Percentiles rank a stretch among this genome's conserved stretches.
phyloP scores from a whole-genome alignment of 2,113 vertebrate species.

The Cephalophus harveyi region DNA sequence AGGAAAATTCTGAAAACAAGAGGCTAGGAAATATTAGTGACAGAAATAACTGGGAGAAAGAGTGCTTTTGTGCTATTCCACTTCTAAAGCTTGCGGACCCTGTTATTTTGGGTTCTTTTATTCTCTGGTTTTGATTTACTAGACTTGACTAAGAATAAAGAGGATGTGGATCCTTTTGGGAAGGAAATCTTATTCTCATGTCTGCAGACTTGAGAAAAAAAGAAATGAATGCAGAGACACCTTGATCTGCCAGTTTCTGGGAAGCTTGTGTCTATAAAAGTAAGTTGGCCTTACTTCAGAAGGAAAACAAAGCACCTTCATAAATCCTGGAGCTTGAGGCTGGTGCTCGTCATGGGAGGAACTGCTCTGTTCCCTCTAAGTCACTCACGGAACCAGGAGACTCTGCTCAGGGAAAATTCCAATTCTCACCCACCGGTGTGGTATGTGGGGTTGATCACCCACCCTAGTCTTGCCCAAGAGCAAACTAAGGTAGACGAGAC shows the following conservation, averaged over 20 bases:
- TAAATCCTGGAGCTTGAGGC: background rate
- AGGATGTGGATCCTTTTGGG: background rate
- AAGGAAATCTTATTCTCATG: background rate
- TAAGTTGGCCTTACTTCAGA: background rate
- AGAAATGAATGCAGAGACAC: background rate
- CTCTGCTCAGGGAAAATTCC: rapidly evolving
- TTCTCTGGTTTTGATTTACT: background rate
- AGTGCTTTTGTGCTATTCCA: rapidly evolving
- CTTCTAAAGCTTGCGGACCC: rapidly evolving
- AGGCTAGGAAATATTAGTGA: background rate
- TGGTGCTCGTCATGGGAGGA: background rate
- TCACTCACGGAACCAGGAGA: rapidly evolving
- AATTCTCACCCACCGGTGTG: no score
- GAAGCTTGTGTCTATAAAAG: background rate
- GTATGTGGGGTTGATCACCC: rapidly evolving
- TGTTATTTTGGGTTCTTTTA: background rate
- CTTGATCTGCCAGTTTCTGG: background rate
- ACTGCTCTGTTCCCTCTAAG: rapidly evolving
- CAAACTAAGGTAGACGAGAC: rapidly evolving
- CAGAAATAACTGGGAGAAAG: background rate
- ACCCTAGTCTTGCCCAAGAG: rapidly evolving
- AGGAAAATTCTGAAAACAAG: background rate
- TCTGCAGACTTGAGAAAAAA: background rate
- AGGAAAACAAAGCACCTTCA: background rate
- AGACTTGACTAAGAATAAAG: background rate